Conservation (phyloP, 2,888 invertebrate species). For the Gordius sp. region DNA sequence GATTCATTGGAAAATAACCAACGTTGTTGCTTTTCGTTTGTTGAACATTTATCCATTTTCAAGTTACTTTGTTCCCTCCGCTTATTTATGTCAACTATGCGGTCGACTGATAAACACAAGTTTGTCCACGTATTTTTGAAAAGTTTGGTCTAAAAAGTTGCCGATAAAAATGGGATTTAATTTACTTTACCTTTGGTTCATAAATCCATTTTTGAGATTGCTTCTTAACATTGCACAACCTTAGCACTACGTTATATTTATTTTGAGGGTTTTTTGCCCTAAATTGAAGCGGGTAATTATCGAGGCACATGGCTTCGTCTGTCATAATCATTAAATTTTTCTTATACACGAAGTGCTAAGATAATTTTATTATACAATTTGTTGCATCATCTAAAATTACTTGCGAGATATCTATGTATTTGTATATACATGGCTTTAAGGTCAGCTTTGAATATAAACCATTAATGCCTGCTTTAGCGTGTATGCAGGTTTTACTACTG, state of each 20-base stretch:
- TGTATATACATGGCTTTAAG: too few species aligned
- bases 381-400: slow-evolving; percentile 15
- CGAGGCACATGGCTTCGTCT: slow-evolving; percentile 59
- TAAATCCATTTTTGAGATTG: slow-evolving; percentile 1
- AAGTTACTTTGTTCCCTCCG: not conserved
- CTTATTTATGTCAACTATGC: not conserved
- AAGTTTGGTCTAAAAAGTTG: not conserved
- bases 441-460: too few species aligned
- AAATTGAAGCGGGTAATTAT: slow-evolving; percentile 38
- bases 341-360: slow-evolving; percentile 21
- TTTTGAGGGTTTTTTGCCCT: slow-evolving; percentile 35
- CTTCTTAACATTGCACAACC: not conserved
- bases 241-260: slow-evolving; percentile 42
- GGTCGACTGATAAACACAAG: not conserved
- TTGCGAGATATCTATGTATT: too few species aligned
- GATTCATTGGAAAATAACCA: not conserved
- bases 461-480: too few species aligned
- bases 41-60: not conserved
- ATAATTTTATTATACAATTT: not conserved
- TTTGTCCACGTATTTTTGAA: not conserved
- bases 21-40: not conserved
- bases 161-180: too few species aligned
- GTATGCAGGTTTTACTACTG: too few species aligned
- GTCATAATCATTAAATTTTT: slow-evolving; percentile 44
- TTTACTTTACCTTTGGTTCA: not conserved